Evolutionary conservation across 1,140 invertebrate species (phyloP).

Genomic region (Zaprionus vittiger): DNA sequence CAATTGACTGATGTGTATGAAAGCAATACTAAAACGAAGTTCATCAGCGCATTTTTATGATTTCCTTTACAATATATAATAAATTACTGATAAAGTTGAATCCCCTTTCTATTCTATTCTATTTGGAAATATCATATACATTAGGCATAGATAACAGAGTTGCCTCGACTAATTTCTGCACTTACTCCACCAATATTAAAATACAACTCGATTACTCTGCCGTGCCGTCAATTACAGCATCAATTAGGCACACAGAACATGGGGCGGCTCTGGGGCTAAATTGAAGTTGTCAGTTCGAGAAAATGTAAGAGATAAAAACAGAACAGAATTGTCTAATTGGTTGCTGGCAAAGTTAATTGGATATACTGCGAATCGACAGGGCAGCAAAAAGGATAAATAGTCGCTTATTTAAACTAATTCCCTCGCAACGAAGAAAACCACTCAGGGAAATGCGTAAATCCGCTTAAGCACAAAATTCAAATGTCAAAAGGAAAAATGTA

Average conservation of each 20-base stretch:
- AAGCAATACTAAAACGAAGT: no score
- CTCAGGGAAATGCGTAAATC: background rate
- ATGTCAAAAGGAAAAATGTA: conserved; percentile 9
- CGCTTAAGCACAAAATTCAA: conserved; percentile 6
- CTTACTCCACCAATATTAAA: background rate
- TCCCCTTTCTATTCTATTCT: no score
- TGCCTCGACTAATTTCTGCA: no score
- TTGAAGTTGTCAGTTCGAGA: background rate
- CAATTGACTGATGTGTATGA: no score
- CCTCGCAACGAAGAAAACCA: background rate
- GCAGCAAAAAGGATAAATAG: background rate
- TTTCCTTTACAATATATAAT: no score
- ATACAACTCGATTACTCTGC: background rate
- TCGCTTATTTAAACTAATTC: background rate
- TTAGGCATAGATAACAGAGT: no score
- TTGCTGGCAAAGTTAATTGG: background rate
- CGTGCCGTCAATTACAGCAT: background rate
- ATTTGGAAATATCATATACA: no score
- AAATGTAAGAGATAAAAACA: background rate
- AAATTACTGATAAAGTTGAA: no score
- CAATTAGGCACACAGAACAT: background rate
- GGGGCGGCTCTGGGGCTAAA: background rate
- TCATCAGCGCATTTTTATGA: no score
- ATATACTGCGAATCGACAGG: background rate
- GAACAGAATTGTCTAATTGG: background rate